Evolutionary conservation across 2,113 vertebrate species (phyloP).

Genomic region (Macrotus californicus): DNA sequence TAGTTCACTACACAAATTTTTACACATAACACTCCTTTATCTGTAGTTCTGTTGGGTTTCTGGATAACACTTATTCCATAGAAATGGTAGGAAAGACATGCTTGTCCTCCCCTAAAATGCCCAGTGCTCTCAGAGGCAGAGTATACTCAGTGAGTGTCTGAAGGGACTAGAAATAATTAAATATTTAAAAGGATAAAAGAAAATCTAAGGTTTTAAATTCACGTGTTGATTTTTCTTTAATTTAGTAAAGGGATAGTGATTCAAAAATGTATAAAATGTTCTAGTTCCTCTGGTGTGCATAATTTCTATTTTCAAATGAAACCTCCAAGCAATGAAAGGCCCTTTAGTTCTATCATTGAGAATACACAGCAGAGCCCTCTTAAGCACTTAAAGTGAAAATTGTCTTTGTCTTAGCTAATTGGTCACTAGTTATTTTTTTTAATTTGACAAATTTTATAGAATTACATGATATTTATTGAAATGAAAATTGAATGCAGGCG

Average conservation of each 20-base stretch:
- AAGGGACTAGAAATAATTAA: conserved; percentile 30
- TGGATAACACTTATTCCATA: conserved; percentile 16
- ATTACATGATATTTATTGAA: not conserved
- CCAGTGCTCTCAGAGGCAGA: not conserved
- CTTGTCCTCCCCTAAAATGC: not conserved
- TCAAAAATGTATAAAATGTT: not conserved
- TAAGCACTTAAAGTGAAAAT: not conserved
- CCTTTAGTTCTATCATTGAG: not conserved
- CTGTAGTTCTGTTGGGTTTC: not conserved
- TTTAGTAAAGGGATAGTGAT: not conserved
- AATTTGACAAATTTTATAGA: not conserved
- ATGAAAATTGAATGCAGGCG: not conserved
- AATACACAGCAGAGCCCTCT: not conserved
- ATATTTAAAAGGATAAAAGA: not conserved
- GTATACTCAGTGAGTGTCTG: not conserved
- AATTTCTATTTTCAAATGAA: conserved; percentile 10
- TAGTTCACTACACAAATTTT: conserved; percentile 33
- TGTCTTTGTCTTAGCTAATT: conserved; percentile 19
- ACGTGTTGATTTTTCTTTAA: not conserved
- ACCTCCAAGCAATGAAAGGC: not conserved
- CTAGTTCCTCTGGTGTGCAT: not conserved
- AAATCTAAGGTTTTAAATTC: not conserved
- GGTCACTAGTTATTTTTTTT: not conserved
- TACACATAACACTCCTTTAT: conserved; percentile 9
- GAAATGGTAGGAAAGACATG: not conserved